These are phyloP conservation scores for Scaptomyza parva DNA, from an alignment of 2,888 invertebrate species.

Conservation along the genomic window DNA sequence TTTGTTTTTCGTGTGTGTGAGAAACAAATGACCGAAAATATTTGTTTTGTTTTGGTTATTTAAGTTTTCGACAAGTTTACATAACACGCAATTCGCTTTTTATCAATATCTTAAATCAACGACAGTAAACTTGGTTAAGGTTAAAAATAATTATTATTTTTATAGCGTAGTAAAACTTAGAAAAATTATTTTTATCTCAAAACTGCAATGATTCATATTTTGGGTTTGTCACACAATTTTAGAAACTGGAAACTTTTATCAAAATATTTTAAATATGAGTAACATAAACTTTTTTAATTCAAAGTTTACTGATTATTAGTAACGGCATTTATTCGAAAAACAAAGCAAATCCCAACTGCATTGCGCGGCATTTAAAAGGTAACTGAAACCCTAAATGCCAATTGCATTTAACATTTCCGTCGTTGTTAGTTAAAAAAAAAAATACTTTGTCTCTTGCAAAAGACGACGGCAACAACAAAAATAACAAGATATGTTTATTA, in stretches of 20 bases:
- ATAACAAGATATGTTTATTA: constrained; percentile 61
- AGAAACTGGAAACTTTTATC: not conserved
- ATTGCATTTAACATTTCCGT: constrained; percentile 48
- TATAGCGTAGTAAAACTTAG: too few species aligned
- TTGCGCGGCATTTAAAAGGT: constrained; percentile 55
- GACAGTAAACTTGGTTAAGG: not conserved
- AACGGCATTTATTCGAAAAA: constrained; percentile 8
- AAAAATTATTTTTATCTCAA: too few species aligned
- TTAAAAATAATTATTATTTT: not conserved
- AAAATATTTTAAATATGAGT: not conserved
- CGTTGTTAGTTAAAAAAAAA: constrained; percentile 28
- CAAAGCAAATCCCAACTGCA: constrained; percentile 55
- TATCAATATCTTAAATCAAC: not conserved
- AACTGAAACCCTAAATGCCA: constrained; percentile 56
- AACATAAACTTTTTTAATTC: not conserved
- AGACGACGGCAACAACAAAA: constrained; percentile 30
- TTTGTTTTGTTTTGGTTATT: constrained; percentile 1
- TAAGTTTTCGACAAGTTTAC: not conserved
- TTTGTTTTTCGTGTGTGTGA: constrained; percentile 25
- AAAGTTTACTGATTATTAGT: not conserved
- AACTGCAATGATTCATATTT: not conserved
- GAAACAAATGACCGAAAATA: constrained; percentile 2
- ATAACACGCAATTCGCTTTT: too few species aligned
- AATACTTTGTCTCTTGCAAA: constrained; percentile 57
- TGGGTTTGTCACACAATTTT: not conserved